Evolutionary conservation across 2,113 vertebrate species (phyloP).

Genomic region (Mus musculus): DNA sequence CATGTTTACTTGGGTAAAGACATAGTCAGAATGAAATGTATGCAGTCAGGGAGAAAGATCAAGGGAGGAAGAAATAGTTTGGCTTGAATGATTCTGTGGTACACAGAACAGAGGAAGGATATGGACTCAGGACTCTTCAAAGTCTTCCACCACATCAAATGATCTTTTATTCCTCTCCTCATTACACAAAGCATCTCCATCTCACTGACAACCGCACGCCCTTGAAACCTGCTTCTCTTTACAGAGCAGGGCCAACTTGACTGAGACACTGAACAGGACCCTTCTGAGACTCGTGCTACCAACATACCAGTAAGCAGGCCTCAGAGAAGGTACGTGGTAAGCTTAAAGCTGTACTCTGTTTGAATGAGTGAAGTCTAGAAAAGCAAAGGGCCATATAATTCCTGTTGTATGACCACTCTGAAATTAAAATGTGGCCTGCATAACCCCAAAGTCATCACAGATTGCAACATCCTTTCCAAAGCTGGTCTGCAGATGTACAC

Average conservation of each 20-base stretch:
- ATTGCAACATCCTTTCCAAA: slow-evolving; percentile 61
- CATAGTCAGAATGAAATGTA: background rate
- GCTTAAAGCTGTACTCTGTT: slow-evolving; percentile 14
- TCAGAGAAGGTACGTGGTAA: slow-evolving; percentile 34
- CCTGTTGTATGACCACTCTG: background rate
- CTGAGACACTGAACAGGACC: background rate
- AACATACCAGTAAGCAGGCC: background rate
- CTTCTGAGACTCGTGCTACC: slow-evolving; percentile 17
- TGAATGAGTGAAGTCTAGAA: slow-evolving; percentile 47
- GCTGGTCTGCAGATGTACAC: slow-evolving; percentile 63
- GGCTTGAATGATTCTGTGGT: background rate
- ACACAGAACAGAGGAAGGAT: slow-evolving; percentile 27
- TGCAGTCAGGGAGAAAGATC: background rate
- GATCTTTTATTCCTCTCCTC: background rate
- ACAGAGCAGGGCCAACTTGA: background rate
- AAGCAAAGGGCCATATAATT: background rate
- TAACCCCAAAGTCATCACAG: slow-evolving; percentile 46
- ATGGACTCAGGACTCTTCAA: slow-evolving; percentile 17
- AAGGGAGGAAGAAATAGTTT: background rate
- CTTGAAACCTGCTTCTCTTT: background rate
- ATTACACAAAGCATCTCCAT: slow-evolving; percentile 18
- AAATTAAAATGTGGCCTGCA: slow-evolving; percentile 61
- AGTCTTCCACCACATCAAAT: slow-evolving; percentile 34
- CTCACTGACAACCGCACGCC: slow-evolving; percentile 37
- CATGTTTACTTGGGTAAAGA: slow-evolving; percentile 37